Evolutionary conservation across 2,888 invertebrate genomes (phyloP).

Genomic region (Cantharis nigra): DNA sequence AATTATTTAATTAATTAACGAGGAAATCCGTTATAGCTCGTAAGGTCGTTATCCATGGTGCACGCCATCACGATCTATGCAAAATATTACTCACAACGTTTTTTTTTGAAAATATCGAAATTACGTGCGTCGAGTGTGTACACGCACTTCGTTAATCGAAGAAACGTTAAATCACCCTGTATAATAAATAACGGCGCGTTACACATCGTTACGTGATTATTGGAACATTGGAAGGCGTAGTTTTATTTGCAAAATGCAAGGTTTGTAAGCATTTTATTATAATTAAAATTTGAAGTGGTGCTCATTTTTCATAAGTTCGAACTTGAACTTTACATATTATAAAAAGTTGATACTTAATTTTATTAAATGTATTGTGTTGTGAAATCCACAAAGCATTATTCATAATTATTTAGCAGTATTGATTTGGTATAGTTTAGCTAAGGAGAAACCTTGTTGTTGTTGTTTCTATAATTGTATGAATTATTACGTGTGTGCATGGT

Average conservation of each 20-base stretch:
- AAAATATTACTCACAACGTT: not conserved
- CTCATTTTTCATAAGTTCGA: constrained; percentile 11
- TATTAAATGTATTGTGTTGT: not conserved
- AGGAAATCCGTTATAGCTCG: not conserved
- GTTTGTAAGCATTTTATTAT: not conserved
- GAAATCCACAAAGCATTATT: not conserved
- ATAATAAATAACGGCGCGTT: not conserved
- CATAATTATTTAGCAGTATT: not conserved
- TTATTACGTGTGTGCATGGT: not conserved
- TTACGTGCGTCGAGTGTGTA: too few relatives aligned
- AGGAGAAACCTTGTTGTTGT: not conserved
- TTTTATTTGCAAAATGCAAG: not conserved
- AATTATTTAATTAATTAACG: not conserved
- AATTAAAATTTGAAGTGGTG: not conserved
- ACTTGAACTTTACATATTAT: constrained; percentile 10
- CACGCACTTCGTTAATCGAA: not conserved
- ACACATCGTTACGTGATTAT: not conserved
- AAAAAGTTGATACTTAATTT: not conserved
- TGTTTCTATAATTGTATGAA: not conserved
- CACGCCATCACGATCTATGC: not conserved
- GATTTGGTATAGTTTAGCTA: not conserved
- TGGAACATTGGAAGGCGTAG: not conserved
- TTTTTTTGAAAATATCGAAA: not conserved
- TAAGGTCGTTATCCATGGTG: not conserved
- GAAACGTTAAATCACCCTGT: not conserved